Conservation (phyloP, 2,113 vertebrate genomes). For the Dasyprocta punctata region DNA sequence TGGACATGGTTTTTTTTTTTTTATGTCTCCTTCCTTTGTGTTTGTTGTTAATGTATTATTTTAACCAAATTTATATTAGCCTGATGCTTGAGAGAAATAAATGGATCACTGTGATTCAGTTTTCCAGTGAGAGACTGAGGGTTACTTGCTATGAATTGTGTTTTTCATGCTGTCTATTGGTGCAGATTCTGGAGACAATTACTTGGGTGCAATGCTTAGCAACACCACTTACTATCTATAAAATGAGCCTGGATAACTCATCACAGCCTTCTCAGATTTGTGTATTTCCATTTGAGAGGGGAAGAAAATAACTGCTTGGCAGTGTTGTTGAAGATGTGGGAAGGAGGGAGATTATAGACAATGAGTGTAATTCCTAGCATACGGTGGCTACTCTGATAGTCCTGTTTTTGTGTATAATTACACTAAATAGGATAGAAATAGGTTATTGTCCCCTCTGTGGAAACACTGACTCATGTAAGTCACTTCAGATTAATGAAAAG, state of each 20-base stretch:
- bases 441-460: not conserved
- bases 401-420: not conserved
- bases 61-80: constrained; percentile 15
- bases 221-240: not conserved
- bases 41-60: not conserved
- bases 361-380: not conserved
- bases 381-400: not conserved
- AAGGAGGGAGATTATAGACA: not conserved
- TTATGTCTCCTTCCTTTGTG: not conserved
- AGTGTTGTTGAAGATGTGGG: not conserved
- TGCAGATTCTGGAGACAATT: not conserved
- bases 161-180: not conserved
- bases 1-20: not conserved
- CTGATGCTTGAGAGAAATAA: not conserved
- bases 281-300: not conserved
- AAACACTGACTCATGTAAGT: not conserved
- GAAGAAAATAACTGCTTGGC: constrained; percentile 13
- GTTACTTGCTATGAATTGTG: not conserved
- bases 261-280: not conserved
- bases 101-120: not conserved
- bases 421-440: not conserved
- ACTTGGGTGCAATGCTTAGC: constrained; percentile 1
- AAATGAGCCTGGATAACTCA: not conserved
- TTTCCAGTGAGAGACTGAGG: not conserved
- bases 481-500: not conserved